phyloP scores from a whole-genome alignment of 2,888 invertebrate genomes.

The Phortica okadai region DNA sequence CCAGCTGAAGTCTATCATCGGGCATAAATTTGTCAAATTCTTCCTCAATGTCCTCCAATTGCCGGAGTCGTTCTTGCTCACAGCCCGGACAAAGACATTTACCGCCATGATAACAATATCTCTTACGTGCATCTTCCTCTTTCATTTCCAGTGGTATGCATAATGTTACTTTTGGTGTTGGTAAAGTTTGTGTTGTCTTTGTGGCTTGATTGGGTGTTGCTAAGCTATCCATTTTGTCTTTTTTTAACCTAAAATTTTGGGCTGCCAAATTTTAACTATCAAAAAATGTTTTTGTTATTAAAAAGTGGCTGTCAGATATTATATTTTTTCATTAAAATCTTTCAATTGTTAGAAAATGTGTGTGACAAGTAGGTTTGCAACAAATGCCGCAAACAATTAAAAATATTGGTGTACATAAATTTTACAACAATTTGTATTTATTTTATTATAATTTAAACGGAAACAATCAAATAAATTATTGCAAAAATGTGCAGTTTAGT shows the following conservation, averaged over 20 bases:
- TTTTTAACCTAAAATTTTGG: not conserved
- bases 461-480: not conserved
- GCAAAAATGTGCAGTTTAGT: slow-evolving; percentile 14
- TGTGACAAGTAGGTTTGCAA: not conserved
- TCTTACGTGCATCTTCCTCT: slow-evolving; percentile 54
- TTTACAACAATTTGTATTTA: not conserved
- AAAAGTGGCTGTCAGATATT: too few species aligned
- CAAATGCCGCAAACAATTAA: not conserved
- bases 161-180: slow-evolving; percentile 42
- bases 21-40: slow-evolving; percentile 48
- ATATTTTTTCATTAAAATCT: too few species aligned
- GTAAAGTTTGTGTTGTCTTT: slow-evolving; percentile 51
- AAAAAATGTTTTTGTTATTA: too few species aligned
- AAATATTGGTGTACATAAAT: not conserved
- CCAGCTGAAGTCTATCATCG: slow-evolving; percentile 44
- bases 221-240: not conserved
- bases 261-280: not conserved
- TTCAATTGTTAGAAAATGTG: too few species aligned
- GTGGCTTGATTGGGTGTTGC: slow-evolving; percentile 42
- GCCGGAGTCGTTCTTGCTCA: slow-evolving; percentile 35
- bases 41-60: slow-evolving; percentile 48
- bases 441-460: not conserved
- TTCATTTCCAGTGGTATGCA: slow-evolving; percentile 60
- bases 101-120: slow-evolving; percentile 63
- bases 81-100: slow-evolving; percentile 55